phyloP scores from a whole-genome alignment of 1,140 invertebrate species.

The Conus ventricosus region DNA sequence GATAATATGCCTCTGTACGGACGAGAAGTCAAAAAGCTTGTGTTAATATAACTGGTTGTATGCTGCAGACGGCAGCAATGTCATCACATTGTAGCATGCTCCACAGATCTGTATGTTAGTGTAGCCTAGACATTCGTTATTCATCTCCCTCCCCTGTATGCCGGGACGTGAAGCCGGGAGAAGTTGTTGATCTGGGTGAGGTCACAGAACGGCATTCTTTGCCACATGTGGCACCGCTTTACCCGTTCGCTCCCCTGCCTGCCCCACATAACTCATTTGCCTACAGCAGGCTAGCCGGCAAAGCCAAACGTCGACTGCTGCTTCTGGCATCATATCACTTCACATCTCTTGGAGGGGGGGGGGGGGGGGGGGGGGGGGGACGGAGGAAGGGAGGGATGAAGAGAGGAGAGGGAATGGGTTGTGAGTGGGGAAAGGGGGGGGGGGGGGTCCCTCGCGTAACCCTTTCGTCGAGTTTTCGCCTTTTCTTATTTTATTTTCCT shows the following conservation, averaged over 20 bases:
- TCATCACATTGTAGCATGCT: too few relatives aligned
- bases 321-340: not conserved
- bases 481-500: not conserved
- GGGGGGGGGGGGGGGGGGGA: not conserved
- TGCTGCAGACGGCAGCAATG: too few relatives aligned
- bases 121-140: too few relatives aligned
- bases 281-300: not conserved
- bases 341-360: not conserved
- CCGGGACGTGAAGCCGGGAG: too few relatives aligned
- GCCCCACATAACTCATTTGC: conserved; percentile 1
- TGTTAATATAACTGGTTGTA: too few relatives aligned
- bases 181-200: not conserved
- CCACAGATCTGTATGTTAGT: too few relatives aligned
- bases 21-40: too few relatives aligned
- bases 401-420: not conserved
- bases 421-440: not conserved
- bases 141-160: too few relatives aligned
- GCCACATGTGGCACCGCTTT: conserved; percentile 32
- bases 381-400: not conserved
- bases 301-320: not conserved
- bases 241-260: not conserved
- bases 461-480: not conserved
- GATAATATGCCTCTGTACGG: too few relatives aligned
- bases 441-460: not conserved
- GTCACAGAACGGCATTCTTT: not conserved